Evolutionary conservation across 2,888 invertebrate genomes (phyloP), one percentile per base, ranked within the genome.

Genomic region (Antheraea assamensis): DNA sequence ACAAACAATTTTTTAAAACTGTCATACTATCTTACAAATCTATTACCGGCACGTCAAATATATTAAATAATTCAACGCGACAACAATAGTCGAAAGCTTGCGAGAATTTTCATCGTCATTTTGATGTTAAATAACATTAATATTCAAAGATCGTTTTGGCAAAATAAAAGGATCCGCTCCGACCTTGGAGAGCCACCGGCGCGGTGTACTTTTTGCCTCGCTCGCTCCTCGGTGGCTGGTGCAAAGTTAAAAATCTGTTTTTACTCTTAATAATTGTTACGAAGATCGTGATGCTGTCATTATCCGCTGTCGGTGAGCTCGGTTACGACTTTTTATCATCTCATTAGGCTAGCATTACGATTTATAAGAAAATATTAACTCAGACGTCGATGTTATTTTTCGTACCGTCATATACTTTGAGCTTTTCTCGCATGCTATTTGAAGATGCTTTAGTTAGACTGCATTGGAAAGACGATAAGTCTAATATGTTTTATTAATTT

Each of bases 261-360:
- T 79, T 82, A 77, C 76, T 61, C 72, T 68, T 64, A 72, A 74
- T 81, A 82, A 82, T 82, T 82, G 68, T 71, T 82, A 72, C 58
- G 70, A 74, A 58, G 55, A 68, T 74, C 74, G 71, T 71, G 74
- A 74, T 74, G 71, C 72, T 72, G 74, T 68, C 74, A 74, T 74
- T 74, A 74, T 70, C 72, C 72, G 61, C 27, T 30, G 68, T 66
- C 47, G 58, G 47, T 71, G 49, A 52, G 52, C 55, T 71, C 55
- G 47, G 52, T 52, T 30, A 30, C 27, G 61, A 64, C 61, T 64
- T 35, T 68, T 31, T 68, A 10, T 68, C 8, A 0, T 68, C 68
- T 35, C 10, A 35, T 68, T 35, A 35, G 66, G 19, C 21, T 68
- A 68, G 8, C 19, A 35, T 61, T 64, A 27, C 27, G 71, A 71